A percentile compares a stretch with the other conserved stretches of the same genome.
Conservation (phyloP, 2,888 invertebrate genomes). For the Amaurobius ferox region DNA sequence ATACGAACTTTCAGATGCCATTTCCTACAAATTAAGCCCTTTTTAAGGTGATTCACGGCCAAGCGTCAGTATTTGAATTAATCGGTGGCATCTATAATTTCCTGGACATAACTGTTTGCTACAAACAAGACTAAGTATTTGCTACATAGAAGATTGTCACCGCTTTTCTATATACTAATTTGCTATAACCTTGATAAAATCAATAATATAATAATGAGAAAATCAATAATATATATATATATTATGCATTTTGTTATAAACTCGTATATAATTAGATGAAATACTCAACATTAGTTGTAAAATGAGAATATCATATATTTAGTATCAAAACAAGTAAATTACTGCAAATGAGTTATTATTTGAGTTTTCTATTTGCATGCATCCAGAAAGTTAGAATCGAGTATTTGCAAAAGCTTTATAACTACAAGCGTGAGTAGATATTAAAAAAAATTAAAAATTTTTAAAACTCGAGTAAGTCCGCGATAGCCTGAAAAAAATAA, state of each 20-base stretch:
- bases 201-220: background rate
- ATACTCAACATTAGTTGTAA: too few species aligned
- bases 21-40: constrained; percentile 68
- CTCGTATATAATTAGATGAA: too few species aligned
- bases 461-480: too few species aligned
- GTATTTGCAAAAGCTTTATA: too few species aligned
- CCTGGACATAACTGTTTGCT: background rate
- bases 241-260: background rate
- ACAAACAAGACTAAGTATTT: background rate
- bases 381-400: background rate
- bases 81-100: background rate
- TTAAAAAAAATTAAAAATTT: too few species aligned
- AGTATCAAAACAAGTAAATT: too few species aligned
- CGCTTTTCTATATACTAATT: too few species aligned
- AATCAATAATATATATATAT: background rate
- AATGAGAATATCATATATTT: too few species aligned
- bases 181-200: background rate
- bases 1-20: constrained; percentile 14
- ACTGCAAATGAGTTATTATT: too few species aligned
- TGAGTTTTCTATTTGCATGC: too few species aligned
- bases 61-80: background rate
- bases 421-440: too few species aligned
- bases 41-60: constrained; percentile 28
- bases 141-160: background rate
- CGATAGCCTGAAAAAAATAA: too few species aligned